phyloP scores from a whole-genome alignment of 2,888 invertebrate species.

The Oconnorella tubifera region DNA sequence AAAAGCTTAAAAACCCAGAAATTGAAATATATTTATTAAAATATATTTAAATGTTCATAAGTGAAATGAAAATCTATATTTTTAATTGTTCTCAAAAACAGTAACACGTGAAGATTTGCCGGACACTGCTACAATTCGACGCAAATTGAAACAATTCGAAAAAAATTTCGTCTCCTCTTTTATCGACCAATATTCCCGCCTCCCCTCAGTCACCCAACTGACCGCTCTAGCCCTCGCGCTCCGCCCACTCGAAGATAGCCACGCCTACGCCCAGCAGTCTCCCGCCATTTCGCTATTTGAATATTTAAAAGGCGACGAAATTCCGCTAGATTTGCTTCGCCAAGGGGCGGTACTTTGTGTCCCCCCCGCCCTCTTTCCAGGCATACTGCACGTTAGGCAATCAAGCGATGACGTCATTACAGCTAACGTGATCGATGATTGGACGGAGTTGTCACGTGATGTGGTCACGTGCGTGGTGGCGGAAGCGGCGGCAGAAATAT shows the following conservation, averaged over 20 bases:
- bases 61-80: no score
- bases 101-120: conserved; percentile 23
- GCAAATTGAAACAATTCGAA: conserved; percentile 28
- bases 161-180: conserved; percentile 21
- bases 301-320: neutral
- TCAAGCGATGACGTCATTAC: neutral
- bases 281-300: conserved; percentile 6
- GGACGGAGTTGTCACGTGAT: conserved; percentile 17
- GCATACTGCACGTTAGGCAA: conserved; percentile 15
- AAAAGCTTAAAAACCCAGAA: no score
- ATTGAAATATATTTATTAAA: no score
- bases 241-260: conserved; percentile 4
- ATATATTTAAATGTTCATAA: no score
- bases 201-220: conserved; percentile 23
- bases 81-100: no score
- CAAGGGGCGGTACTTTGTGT: conserved; percentile 8
- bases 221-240: conserved; percentile 11
- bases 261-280: neutral
- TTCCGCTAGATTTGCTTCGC: no score
- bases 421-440: conserved; percentile 5
- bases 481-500: conserved; percentile 30
- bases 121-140: conserved; percentile 15
- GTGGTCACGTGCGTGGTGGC: conserved; percentile 23
- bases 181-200: conserved; percentile 14
- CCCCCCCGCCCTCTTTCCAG: conserved; percentile 19